phyloP scores from a whole-genome alignment of 2,797 vertebrate species.

The Simalia tracyae region DNA sequence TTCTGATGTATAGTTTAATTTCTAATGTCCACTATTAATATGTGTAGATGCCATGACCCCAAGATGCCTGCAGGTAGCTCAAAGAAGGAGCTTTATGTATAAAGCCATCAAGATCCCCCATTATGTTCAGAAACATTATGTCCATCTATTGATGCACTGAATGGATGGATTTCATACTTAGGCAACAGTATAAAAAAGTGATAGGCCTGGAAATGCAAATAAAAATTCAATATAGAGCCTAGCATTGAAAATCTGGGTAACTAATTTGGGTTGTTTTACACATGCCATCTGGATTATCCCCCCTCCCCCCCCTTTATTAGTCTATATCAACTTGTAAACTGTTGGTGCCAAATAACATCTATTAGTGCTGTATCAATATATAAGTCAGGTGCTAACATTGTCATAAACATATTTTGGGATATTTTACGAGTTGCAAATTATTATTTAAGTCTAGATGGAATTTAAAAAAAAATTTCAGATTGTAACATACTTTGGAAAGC shows the following conservation, averaged over 20 bases:
- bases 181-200: neutral
- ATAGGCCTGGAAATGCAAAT: neutral
- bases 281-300: neutral
- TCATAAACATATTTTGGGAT: neutral
- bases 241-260: neutral
- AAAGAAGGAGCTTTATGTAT: neutral
- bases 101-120: neutral
- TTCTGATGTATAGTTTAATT: neutral
- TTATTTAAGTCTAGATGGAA: neutral
- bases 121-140: neutral
- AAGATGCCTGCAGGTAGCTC: neutral
- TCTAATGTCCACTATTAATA: neutral
- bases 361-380: neutral
- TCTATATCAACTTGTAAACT: neutral
- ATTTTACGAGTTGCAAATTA: neutral
- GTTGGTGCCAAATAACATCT: neutral
- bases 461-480: neutral
- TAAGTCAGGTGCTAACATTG: neutral
- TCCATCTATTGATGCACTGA: neutral
- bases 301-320: neutral
- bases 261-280: neutral
- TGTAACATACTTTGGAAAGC: slow-evolving; percentile 24
- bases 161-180: neutral
- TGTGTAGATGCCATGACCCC: neutral
- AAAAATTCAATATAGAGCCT: neutral